Conservation (phyloP, 2,113 vertebrate genomes). For the Paradoxurus hermaphroditus region DNA sequence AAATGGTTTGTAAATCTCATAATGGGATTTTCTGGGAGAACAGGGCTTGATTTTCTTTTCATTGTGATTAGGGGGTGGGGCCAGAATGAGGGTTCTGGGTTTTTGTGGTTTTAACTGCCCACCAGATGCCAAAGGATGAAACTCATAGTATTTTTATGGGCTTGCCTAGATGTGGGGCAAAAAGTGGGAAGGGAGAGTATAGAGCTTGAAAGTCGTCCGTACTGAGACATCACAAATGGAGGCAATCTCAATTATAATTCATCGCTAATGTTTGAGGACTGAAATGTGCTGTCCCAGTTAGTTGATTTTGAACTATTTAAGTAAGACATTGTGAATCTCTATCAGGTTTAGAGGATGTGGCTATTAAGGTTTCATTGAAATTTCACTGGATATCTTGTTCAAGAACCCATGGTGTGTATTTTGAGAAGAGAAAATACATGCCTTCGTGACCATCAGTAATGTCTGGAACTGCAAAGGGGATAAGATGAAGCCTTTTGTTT, state of each 20-base stretch:
- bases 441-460: not conserved
- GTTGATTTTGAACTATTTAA: not conserved
- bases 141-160: not conserved
- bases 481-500: not conserved
- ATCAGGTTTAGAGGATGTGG: not conserved
- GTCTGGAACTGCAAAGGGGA: not conserved
- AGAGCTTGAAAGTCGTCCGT: not conserved
- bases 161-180: not conserved
- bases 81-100: not conserved
- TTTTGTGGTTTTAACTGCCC: not conserved
- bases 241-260: not conserved
- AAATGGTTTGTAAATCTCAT: not conserved
- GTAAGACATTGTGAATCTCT: not conserved
- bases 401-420: not conserved
- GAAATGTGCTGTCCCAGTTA: not conserved
- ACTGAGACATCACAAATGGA: not conserved
- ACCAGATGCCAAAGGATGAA: not conserved
- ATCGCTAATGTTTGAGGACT: not conserved
- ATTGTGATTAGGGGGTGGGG: not conserved
- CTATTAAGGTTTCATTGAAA: not conserved
- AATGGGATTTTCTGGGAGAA: not conserved
- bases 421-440: not conserved
- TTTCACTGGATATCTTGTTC: not conserved
- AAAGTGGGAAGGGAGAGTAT: not conserved
- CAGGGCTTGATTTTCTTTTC: not conserved